A percentile compares a stretch with the other conserved stretches of the same genome.
Evolutionary conservation across 2,797 vertebrate species (phyloP).

Genomic region (Hyperoplus immaculatus): DNA sequence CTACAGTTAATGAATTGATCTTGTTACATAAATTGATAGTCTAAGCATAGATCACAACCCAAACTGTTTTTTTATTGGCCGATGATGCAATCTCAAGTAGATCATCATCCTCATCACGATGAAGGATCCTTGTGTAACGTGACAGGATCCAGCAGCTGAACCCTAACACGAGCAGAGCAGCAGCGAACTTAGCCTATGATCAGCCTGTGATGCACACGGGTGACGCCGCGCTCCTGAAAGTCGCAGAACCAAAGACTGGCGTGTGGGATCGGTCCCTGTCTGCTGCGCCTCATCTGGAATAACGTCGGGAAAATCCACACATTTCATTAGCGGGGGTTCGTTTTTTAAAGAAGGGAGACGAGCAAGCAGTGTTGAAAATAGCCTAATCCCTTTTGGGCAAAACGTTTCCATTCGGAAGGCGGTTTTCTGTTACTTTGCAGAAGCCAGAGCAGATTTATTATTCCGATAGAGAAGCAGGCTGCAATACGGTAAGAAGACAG

Average conservation of each 20-base stretch:
- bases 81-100: conserved; percentile 35
- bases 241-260: conserved; percentile 78
- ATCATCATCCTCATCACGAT: conserved; percentile 51
- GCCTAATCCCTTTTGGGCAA: conserved; percentile 65
- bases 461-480: conserved; percentile 66
- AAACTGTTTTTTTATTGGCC: neutral
- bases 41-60: neutral
- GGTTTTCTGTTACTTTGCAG: conserved; percentile 74
- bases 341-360: conserved; percentile 48
- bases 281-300: conserved; percentile 81
- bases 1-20: neutral
- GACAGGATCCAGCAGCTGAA: conserved; percentile 65
- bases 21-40: neutral
- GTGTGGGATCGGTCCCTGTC: conserved; percentile 80
- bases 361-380: conserved; percentile 73
- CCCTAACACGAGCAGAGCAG: conserved; percentile 59
- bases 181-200: conserved; percentile 66
- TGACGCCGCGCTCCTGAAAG: conserved; percentile 82
- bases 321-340: conserved; percentile 58
- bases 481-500: conserved; percentile 79
- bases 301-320: conserved; percentile 69
- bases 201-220: conserved; percentile 83
- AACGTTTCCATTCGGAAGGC: conserved; percentile 71
- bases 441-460: conserved; percentile 75
- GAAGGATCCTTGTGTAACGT: conserved; percentile 65